phyloP scores from a whole-genome alignment of 2,113 vertebrate genomes.

The Stomatorhinus ivindoensis region DNA sequence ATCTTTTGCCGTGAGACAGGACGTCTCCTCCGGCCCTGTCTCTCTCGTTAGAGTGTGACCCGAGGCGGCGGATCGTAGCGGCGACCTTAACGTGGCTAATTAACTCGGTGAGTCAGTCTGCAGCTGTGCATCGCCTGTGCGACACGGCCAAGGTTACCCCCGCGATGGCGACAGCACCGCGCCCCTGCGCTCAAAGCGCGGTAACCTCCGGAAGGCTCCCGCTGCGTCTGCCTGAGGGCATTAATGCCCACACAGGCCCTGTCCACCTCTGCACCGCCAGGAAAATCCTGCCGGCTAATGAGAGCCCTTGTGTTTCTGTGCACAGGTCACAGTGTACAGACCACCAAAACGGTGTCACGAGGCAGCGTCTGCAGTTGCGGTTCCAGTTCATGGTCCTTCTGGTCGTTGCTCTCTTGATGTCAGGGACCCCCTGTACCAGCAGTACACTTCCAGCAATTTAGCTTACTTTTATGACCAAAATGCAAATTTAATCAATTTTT shows the following conservation, averaged over 20 bases:
- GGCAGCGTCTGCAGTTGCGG: not conserved
- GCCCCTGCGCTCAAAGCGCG: not conserved
- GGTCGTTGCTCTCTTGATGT: not conserved
- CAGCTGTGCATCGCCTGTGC: not conserved
- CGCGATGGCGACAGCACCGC: not conserved
- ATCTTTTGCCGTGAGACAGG: not conserved
- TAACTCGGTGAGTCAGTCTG: not conserved
- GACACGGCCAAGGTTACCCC: not conserved
- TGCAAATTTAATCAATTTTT: not conserved
- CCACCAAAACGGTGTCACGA: not conserved
- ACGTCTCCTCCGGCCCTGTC: not conserved
- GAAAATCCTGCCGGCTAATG: slow-evolving; percentile 1
- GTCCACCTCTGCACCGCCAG: not conserved
- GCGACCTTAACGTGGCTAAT: not conserved
- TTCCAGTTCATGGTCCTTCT: not conserved
- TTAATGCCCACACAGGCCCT: not conserved
- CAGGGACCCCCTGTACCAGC: not conserved
- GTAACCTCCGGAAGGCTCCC: not conserved
- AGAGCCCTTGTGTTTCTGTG: not conserved
- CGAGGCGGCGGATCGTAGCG: not conserved
- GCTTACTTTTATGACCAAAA: not conserved
- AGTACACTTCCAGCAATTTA: not conserved
- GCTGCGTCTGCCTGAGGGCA: not conserved
- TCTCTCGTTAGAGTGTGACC: not conserved
- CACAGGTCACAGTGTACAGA: not conserved